Evolutionary conservation across 1,140 invertebrate genomes (phyloP).

Genomic region (Agraylea sexmaculata): DNA sequence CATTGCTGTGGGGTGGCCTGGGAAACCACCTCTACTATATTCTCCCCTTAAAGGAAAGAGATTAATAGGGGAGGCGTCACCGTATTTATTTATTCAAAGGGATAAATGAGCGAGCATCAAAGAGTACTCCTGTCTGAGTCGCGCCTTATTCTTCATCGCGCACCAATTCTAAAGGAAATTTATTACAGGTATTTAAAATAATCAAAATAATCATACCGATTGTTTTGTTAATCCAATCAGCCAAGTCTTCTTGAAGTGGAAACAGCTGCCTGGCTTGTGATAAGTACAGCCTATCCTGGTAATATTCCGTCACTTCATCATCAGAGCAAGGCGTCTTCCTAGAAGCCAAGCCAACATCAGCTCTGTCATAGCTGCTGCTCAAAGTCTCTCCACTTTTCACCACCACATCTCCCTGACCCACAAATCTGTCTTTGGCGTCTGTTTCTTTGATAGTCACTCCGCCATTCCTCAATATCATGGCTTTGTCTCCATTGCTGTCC

Average conservation of each 20-base stretch:
- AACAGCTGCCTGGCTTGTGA: constrained; percentile 67
- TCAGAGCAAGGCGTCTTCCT: constrained; percentile 44
- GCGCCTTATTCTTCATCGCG: too few relatives aligned
- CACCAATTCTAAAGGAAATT: too few relatives aligned
- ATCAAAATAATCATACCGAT: constrained; percentile 66
- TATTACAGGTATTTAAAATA: too few relatives aligned
- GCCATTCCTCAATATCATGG: too few relatives aligned
- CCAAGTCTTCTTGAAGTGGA: constrained; percentile 72
- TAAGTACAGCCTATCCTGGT: constrained; percentile 60
- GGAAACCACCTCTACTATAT: too few relatives aligned
- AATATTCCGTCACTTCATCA: constrained; percentile 59
- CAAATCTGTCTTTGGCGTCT: constrained; percentile 22
- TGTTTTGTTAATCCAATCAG: constrained; percentile 78
- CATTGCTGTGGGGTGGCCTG: too few relatives aligned
- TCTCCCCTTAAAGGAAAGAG: too few relatives aligned
- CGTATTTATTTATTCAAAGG: too few relatives aligned
- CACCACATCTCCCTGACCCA: constrained; percentile 31
- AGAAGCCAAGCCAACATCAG: constrained; percentile 41
- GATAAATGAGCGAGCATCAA: too few relatives aligned
- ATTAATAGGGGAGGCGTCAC: too few relatives aligned
- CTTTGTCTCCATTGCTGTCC: neutral
- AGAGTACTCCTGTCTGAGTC: too few relatives aligned
- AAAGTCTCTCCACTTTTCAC: constrained; percentile 25
- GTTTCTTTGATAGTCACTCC: constrained; percentile 6
- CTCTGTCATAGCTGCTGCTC: constrained; percentile 41